phyloP scores from a whole-genome alignment of 1,140 invertebrate species.

The Pemphigus obesinymphae region DNA sequence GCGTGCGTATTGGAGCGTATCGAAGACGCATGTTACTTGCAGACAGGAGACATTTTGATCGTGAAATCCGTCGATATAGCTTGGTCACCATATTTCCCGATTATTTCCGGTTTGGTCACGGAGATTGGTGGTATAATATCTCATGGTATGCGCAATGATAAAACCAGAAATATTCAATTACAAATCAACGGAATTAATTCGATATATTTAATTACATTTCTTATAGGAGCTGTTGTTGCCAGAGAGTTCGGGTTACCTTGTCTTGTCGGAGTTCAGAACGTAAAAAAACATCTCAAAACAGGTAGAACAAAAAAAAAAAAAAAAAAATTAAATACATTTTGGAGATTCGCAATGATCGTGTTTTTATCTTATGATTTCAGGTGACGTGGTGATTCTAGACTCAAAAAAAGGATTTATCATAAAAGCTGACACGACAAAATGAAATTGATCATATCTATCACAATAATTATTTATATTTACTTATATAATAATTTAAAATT shows the following conservation, averaged over 20 bases:
- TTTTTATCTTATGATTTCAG: conserved; percentile 7
- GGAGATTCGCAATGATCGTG: background rate
- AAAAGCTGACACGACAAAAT: background rate
- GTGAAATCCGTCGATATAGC: conserved; percentile 76
- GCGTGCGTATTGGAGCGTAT: conserved; percentile 62
- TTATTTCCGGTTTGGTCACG: conserved; percentile 73
- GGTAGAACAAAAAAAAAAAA: conserved; percentile 52
- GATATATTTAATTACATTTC: background rate
- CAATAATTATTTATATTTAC: background rate
- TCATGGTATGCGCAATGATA: conserved; percentile 60
- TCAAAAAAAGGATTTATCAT: background rate
- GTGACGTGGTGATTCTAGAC: conserved; percentile 6
- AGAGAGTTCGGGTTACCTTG: conserved; percentile 81
- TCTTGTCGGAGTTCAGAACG: conserved; percentile 66
- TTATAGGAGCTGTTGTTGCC: conserved; percentile 76
- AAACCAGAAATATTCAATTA: background rate
- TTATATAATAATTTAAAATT: background rate
- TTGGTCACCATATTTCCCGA: conserved; percentile 82
- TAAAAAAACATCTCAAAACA: conserved; percentile 64
- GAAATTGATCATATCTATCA: background rate
- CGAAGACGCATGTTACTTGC: conserved; percentile 48
- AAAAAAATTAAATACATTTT: background rate
- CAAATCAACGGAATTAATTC: background rate
- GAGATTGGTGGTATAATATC: conserved; percentile 81
- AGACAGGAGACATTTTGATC: conserved; percentile 69